Percentiles rank a stretch among this genome's conserved stretches.
These are phyloP conservation scores for Conops quadrifasciatus DNA, from an alignment of 2,888 invertebrate species.

Conservation along the genomic window DNA sequence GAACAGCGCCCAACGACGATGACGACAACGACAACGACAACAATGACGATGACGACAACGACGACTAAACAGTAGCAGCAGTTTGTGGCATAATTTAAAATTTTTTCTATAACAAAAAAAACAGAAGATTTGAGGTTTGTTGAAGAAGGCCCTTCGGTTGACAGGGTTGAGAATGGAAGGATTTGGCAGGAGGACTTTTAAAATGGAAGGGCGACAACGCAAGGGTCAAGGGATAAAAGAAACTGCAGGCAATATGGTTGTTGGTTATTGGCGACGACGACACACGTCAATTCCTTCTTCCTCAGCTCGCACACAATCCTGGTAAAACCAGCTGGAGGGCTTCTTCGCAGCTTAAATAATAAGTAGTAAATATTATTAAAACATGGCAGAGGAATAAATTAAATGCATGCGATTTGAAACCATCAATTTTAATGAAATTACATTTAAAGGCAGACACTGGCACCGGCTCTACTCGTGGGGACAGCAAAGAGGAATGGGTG, in stretches of 20 bases:
- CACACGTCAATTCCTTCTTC: constrained; percentile 32
- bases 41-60: not conserved
- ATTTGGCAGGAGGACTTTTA: too few species aligned
- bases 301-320: too few species aligned
- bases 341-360: constrained; percentile 38
- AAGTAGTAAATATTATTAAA: constrained; percentile 41
- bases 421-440: constrained; percentile 40
- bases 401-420: constrained; percentile 35
- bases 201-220: too few species aligned
- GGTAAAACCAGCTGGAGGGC: constrained; percentile 23
- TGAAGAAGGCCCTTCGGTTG: not conserved
- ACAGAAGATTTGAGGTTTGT: too few species aligned
- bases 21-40: not conserved
- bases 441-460: not conserved
- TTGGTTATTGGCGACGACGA: not conserved
- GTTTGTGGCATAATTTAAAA: constrained; percentile 29
- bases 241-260: too few species aligned
- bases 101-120: not conserved
- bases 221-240: too few species aligned
- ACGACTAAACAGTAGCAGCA: not conserved
- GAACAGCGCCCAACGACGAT: not conserved
- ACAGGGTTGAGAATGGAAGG: too few species aligned
- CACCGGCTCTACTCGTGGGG: not conserved
- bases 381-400: constrained; percentile 35
- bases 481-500: not conserved